Evolutionary conservation across 35 echinoderm and acorn worm species (phyloP), one percentile per base, ranked within the genome.

Genomic region (Ophiothrix spiculata): DNA sequence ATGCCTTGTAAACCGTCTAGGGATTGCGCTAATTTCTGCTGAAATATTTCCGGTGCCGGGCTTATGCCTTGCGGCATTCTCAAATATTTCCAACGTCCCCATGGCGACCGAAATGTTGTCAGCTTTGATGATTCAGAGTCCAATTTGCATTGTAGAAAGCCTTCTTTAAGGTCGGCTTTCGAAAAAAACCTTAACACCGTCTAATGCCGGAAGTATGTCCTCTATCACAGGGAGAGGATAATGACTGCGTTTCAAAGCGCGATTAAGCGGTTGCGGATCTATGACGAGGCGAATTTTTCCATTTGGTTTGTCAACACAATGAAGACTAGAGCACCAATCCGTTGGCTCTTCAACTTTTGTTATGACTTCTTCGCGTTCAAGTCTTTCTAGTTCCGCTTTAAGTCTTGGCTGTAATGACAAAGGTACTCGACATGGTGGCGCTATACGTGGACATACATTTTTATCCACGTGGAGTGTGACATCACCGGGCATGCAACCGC

Each of bases 271-370:
- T 35, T 87, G 16, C 40, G 90, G 90, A 34, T 91, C 90, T 17
- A 91, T 86, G 37, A 78, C 82, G 25, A 82, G 32, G 69, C 87
- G 63, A 31, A 85, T 33, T 32, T 73, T 84, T 19, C 81, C 74
- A 90, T 37, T 82, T 56, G 39, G 69, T 33, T 91, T 91, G 15
- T 31, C 41, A 35, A 80, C 89, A 0, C 64, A 37, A 34, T 86
- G 82, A 23, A 91, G 38, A 35, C 83, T 87, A 21, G 83, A 87
- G 78, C 83, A 78, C 93, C 93, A 94, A 32, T 90, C 81, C 29
- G 40, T 86, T 19, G 92, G 87, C 19, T 81, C 80, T 86, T 39
- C 39, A 14, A 95, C 89, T 32, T 95, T 95, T 60, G 81, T 39
- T 25, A 94, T 94, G 17, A 91, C 73, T 28, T 75, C 34, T 25